phyloP scores from a whole-genome alignment of 2,888 invertebrate species.

The Scaptomyza caliginosa region DNA sequence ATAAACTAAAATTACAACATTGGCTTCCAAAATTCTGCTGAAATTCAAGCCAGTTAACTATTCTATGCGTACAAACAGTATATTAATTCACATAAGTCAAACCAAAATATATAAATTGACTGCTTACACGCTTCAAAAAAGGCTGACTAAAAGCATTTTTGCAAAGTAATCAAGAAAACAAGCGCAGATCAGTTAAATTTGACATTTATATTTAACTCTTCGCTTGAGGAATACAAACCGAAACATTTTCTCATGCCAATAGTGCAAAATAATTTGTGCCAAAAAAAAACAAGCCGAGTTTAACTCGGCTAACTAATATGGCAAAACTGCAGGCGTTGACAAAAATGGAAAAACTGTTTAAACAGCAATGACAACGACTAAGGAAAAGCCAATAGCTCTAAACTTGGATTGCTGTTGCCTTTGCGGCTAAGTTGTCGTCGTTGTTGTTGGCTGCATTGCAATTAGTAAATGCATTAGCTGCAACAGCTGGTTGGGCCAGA shows the following conservation, averaged over 20 bases:
- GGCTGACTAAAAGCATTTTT: conserved; percentile 18
- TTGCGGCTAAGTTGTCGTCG: conserved; percentile 27
- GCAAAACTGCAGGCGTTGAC: conserved; percentile 26
- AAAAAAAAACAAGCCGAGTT: conserved; percentile 23
- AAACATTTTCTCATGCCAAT: background rate
- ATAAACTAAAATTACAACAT: no score
- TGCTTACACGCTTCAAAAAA: no score
- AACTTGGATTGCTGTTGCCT: conserved; percentile 37
- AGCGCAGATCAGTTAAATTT: no score
- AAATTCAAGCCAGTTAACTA: no score
- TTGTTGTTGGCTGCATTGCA: conserved; percentile 42
- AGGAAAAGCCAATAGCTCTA: conserved; percentile 59
- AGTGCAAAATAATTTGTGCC: background rate
- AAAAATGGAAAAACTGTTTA: conserved; percentile 39
- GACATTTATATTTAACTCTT: no score
- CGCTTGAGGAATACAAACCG: background rate
- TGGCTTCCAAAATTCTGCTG: no score
- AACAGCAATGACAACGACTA: conserved; percentile 33
- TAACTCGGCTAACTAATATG: conserved; percentile 35
- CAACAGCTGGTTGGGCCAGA: conserved; percentile 20
- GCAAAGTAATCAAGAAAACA: background rate
- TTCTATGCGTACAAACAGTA: no score
- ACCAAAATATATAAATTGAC: no score
- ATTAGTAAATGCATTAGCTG: conserved; percentile 52
- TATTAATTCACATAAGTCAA: no score